Evolutionary conservation across 2,797 vertebrate genomes (phyloP).

Genomic region (Antennarius maculatus): DNA sequence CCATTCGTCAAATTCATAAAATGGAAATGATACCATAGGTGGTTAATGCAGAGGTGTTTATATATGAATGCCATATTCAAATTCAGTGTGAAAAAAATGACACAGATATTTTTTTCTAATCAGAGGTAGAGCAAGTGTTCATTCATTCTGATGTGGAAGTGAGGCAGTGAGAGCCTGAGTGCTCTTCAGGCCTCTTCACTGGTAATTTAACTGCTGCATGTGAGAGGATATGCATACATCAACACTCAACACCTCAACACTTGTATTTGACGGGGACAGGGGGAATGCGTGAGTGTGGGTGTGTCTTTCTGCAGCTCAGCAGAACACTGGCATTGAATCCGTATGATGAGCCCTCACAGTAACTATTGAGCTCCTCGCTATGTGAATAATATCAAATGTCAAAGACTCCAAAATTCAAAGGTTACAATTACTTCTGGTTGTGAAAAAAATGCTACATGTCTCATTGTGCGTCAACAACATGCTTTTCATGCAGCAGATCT

Average conservation of each 20-base stretch:
- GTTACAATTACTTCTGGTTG: slow-evolving; percentile 44
- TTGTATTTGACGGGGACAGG: slow-evolving; percentile 43
- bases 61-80: slow-evolving; percentile 50
- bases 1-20: slow-evolving; percentile 43
- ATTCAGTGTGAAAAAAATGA: slow-evolving; percentile 74
- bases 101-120: slow-evolving; percentile 70
- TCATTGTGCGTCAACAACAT: slow-evolving; percentile 39
- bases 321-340: slow-evolving; percentile 52
- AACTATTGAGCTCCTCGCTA: slow-evolving; percentile 33
- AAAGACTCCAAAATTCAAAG: slow-evolving; percentile 28
- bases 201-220: slow-evolving; percentile 75
- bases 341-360: slow-evolving; percentile 37
- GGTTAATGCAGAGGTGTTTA: slow-evolving; percentile 50
- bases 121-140: slow-evolving; percentile 71
- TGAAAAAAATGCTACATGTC: slow-evolving; percentile 44
- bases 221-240: slow-evolving; percentile 75
- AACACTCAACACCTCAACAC: slow-evolving; percentile 71
- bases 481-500: slow-evolving; percentile 38
- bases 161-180: slow-evolving; percentile 43
- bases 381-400: slow-evolving; percentile 37
- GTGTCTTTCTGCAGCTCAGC: slow-evolving; percentile 53
- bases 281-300: slow-evolving; percentile 31
- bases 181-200: slow-evolving; percentile 76
- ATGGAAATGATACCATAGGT: slow-evolving; percentile 40
- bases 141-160: slow-evolving; percentile 68